A percentile compares a stretch with the other conserved stretches of the same genome.
Conservation (phyloP, 2,888 invertebrate species). For the Candidula unifasciata region DNA sequence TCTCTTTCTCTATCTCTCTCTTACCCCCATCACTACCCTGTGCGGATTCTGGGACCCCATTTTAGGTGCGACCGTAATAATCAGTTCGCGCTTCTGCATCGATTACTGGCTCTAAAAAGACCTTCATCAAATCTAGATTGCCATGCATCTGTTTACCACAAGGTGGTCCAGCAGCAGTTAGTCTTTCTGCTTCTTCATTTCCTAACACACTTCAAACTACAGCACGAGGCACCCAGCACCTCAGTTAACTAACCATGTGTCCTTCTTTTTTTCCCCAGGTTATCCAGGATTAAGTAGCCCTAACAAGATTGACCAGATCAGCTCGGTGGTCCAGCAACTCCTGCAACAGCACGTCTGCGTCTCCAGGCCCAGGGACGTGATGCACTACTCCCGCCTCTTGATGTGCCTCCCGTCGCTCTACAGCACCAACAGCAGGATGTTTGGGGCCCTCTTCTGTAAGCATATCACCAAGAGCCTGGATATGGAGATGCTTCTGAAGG, state of each 20-base stretch:
- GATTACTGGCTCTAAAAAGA: no score
- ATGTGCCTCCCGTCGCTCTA: conserved; percentile 74
- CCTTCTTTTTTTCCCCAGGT: conserved; percentile 58
- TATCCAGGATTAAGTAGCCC: conserved; percentile 67
- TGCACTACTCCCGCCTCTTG: conserved; percentile 75
- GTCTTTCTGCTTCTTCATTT: no score
- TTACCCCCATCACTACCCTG: no score
- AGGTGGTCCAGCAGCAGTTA: no score
- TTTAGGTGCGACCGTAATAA: no score
- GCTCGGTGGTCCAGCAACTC: conserved; percentile 71
- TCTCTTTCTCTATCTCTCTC: no score
- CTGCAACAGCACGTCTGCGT: conserved; percentile 72
- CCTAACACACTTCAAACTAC: no score
- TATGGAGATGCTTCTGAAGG: conserved; percentile 72
- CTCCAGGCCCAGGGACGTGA: conserved; percentile 69
- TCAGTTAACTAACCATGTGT: neutral
- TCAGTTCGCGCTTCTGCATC: no score
- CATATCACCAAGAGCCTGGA: conserved; percentile 70
- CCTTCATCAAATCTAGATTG: no score
- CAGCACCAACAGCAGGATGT: conserved; percentile 73
- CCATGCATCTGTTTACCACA: no score
- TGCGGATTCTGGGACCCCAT: no score
- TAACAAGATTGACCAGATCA: conserved; percentile 68
- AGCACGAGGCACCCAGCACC: no score
- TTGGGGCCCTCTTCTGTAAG: conserved; percentile 74